Base-by-base conservation (phyloP, 2,797 vertebrate species). In the Poeciliopsis gracilis region DNA sequence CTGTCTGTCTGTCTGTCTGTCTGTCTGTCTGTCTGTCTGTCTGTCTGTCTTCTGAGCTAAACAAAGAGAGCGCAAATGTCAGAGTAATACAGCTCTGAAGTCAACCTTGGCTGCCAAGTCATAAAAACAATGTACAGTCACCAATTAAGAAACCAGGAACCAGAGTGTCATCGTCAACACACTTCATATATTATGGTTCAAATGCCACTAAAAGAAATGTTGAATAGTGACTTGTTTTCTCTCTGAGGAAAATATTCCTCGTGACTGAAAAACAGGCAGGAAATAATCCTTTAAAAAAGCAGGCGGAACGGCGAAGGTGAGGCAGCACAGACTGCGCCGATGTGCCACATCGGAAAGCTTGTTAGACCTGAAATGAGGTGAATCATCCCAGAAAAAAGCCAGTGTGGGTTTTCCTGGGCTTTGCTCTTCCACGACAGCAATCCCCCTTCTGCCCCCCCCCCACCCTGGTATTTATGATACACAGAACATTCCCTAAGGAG, bases 401-500 rank as follows among this genome's bases (percentile, higher is more conserved):
- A 69, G 16, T 25, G 41, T 43, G 5, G 38, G 66, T 2, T 43
- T 43, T 43, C 41, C 41, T 43, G 41, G 9, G 2, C 41, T 43
- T 10, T 11, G 41, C 41, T 70, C 38, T n/a, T n/a, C 23, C 67
- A n/a, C 67, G 45, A 16, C 25, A 70, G n/a, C n/a, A n/a, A n/a
- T n/a, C n/a, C n/a, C n/a, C n/a, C n/a, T n/a, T n/a, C n/a, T n/a
- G n/a, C n/a, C 18, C 23, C 63, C 33, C 0, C 23, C 43, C 0
- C 7, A 6, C 38, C 38, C 38, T 41, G 38, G 38, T 41, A 70
- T 43, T 45, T 70, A 43, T n/a, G 41, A 41, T n/a, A 45, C 67
- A 70, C 23, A 45, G 41, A 70, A 70, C 41, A 70, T 70, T 70
- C 67, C 67, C 67, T 25, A 45, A 45, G 38, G 84, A 90, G 69